Evolutionary conservation across 1,140 invertebrate genomes (phyloP).

Genomic region (Pseudomyrmex flavicornis): DNA sequence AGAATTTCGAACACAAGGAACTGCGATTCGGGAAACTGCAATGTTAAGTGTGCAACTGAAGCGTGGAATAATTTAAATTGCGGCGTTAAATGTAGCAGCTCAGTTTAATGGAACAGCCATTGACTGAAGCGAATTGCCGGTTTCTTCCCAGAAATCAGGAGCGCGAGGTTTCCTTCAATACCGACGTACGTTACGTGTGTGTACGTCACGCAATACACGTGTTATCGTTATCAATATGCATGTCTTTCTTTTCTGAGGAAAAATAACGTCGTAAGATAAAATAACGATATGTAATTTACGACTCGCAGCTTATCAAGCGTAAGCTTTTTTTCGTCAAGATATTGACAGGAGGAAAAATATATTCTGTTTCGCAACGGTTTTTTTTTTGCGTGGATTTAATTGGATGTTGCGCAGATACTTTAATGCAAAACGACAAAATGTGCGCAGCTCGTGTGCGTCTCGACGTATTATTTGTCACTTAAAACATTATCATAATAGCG

Average conservation of each 20-base stretch:
- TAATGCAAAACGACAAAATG: background rate
- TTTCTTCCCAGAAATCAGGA: background rate
- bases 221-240: background rate
- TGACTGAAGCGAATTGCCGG: background rate
- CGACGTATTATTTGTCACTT: background rate
- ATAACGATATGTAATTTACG: background rate
- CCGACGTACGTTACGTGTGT: background rate
- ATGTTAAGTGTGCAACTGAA: background rate
- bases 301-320: background rate
- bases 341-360: background rate
- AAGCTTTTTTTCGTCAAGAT: background rate
- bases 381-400: constrained; percentile 36
- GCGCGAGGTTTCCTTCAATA: background rate
- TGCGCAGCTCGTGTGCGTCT: background rate
- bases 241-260: background rate
- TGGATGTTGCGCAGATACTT: constrained; percentile 12
- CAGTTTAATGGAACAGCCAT: background rate
- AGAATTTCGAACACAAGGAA: background rate
- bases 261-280: background rate
- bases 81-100: background rate
- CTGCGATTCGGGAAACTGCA: background rate
- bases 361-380: background rate
- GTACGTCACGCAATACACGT: background rate
- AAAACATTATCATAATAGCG: background rate
- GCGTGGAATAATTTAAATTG: constrained; percentile 14